phyloP scores from a whole-genome alignment of 2,113 vertebrate species.

The Canis aureus region DNA sequence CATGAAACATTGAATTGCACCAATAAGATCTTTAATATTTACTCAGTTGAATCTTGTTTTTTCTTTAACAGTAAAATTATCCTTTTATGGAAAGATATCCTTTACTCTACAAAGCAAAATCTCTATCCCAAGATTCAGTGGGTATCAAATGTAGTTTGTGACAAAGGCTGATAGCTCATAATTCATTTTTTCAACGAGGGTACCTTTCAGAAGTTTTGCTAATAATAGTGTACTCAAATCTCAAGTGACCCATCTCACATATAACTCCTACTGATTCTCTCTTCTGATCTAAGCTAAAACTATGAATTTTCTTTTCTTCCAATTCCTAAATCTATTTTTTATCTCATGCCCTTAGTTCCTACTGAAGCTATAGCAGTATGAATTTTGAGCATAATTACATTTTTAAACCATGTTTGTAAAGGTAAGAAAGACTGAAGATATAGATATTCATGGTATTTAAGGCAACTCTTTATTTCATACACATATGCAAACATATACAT shows the following conservation, averaged over 20 bases:
- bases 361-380: background rate
- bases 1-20: background rate
- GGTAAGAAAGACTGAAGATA: background rate
- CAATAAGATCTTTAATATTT: background rate
- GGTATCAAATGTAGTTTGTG: background rate
- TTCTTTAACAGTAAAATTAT: background rate
- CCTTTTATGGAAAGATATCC: slow-evolving; percentile 12
- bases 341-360: background rate
- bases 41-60: background rate
- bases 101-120: slow-evolving; percentile 43
- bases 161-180: background rate
- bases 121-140: background rate
- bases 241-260: slow-evolving; percentile 44
- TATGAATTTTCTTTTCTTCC: background rate
- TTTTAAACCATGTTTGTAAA: background rate
- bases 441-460: background rate
- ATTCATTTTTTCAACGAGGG: slow-evolving; percentile 39
- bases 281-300: slow-evolving; percentile 13
- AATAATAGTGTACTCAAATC: slow-evolving; percentile 39
- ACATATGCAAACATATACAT: background rate
- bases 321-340: background rate
- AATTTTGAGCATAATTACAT: background rate
- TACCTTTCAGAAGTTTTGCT: slow-evolving; percentile 28
- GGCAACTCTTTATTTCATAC: background rate
- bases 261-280: slow-evolving; percentile 21